These are phyloP conservation scores for Hemibagrus wyckioides DNA, from an alignment of 2,113 vertebrate species.

Conservation along the genomic window DNA sequence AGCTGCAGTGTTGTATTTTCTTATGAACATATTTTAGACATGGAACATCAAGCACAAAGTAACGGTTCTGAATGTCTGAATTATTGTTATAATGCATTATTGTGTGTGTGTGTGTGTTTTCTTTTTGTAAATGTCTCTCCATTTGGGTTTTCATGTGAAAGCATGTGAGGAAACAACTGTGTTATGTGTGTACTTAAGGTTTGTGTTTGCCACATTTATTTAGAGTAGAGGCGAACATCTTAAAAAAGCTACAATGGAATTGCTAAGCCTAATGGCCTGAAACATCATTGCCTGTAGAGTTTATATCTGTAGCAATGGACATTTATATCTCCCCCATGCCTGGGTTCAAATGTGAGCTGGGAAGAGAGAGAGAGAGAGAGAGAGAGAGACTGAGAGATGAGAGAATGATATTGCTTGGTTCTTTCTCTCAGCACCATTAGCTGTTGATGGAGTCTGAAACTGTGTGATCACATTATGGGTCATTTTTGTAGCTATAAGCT, in stretches of 20 bases:
- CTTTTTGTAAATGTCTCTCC: background rate
- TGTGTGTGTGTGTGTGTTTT: background rate
- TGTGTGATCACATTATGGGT: conserved; percentile 16
- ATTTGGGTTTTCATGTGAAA: background rate
- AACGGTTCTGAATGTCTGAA: background rate
- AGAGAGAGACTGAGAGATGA: conserved; percentile 8
- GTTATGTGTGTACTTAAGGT: background rate
- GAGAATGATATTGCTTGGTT: conserved; percentile 5
- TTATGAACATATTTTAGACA: background rate
- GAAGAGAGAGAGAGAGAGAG: conserved; percentile 4
- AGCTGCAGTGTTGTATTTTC: background rate
- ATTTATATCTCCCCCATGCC: conserved; percentile 57
- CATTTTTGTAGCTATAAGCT: conserved; percentile 33
- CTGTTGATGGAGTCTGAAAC: conserved; percentile 32
- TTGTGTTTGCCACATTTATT: conserved; percentile 12
- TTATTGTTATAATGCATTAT: background rate
- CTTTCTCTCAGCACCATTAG: conserved; percentile 37
- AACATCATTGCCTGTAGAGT: conserved; percentile 67
- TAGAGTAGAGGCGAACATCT: conserved; percentile 6
- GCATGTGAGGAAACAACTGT: background rate
- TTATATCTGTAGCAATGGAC: conserved; percentile 59
- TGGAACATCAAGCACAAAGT: background rate
- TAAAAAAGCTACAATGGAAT: conserved; percentile 18
- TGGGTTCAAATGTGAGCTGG: conserved; percentile 5
- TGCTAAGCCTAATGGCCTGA: conserved; percentile 67